A percentile compares a stretch with the other conserved stretches of the same genome.
Evolutionary conservation across 2,113 vertebrate genomes (phyloP).

Genomic region (Solea solea): DNA sequence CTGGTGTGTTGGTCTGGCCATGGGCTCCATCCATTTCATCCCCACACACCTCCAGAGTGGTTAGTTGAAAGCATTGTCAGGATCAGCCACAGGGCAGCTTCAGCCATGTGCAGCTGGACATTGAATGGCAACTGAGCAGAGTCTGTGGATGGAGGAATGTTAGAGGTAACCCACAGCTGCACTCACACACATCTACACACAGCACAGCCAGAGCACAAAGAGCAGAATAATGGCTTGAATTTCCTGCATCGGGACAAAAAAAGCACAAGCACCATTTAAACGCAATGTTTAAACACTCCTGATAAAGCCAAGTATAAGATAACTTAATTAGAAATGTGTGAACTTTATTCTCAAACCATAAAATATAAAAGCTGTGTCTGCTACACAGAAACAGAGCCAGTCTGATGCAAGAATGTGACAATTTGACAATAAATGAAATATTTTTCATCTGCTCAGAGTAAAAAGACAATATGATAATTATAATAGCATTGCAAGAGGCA

Average conservation of each 20-base stretch:
- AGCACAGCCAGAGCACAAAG: not conserved
- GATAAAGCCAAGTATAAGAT: not conserved
- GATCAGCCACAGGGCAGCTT: slow-evolving; percentile 71
- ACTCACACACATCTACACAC: not conserved
- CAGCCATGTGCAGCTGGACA: slow-evolving; percentile 56
- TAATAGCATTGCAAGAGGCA: no score
- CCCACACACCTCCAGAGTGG: slow-evolving; percentile 58
- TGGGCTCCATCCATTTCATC: slow-evolving; percentile 72
- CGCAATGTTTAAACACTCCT: no score
- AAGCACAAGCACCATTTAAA: not conserved
- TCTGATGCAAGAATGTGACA: no score
- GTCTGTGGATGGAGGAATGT: slow-evolving; percentile 16
- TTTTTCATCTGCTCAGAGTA: no score
- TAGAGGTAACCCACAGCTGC: not conserved
- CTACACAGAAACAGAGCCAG: no score
- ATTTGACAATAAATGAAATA: no score
- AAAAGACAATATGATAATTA: no score
- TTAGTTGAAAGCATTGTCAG: slow-evolving; percentile 63
- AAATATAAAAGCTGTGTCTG: not conserved
- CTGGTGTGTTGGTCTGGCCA: slow-evolving; percentile 66
- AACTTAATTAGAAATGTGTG: not conserved
- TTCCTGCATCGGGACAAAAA: slow-evolving; percentile 3
- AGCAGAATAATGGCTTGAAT: not conserved
- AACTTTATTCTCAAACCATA: not conserved
- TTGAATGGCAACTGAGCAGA: slow-evolving; percentile 45